Conservation (phyloP, 2,888 invertebrate genomes). For the Pandemis cinnamomeana region DNA sequence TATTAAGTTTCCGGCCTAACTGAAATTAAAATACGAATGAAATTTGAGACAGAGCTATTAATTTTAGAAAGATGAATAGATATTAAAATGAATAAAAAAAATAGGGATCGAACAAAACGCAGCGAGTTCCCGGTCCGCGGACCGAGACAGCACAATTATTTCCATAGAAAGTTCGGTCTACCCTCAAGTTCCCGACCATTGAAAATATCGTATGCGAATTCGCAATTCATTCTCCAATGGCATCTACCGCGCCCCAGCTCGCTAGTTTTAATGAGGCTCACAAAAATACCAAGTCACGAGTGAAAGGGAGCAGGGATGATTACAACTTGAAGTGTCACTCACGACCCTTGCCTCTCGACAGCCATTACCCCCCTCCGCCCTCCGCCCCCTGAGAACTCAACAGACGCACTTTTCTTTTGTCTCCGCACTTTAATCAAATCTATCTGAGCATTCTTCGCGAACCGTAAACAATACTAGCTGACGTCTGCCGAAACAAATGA, state of each 20-base stretch:
- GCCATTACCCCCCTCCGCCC: conserved; percentile 51
- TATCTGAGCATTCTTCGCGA: conserved; percentile 48
- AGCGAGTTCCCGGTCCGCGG: background rate
- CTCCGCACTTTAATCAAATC: conserved; percentile 47
- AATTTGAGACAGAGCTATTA: background rate
- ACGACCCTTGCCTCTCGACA: conserved; percentile 49
- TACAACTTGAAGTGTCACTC: conserved; percentile 43
- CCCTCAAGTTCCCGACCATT: background rate
- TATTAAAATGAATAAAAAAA: background rate
- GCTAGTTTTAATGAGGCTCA: conserved; percentile 41
- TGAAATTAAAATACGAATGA: background rate
- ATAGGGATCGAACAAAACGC: background rate
- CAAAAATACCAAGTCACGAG: conserved; percentile 35
- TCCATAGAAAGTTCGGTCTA: conserved; percentile 18
- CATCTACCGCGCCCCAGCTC: conserved; percentile 20
- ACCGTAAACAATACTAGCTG: conserved; percentile 58
- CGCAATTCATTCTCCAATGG: conserved; percentile 36
- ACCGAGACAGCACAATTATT: conserved; percentile 19
- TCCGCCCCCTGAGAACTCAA: conserved; percentile 47
- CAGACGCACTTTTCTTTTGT: conserved; percentile 50
- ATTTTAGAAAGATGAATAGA: background rate
- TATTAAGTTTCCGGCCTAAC: conserved; percentile 5
- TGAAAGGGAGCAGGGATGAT: conserved; percentile 40
- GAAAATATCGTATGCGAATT: conserved; percentile 30
- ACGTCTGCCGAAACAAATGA: conserved; percentile 65